Base-by-base conservation (phyloP, 2,888 invertebrate species). In the Conchocele bisecta region DNA sequence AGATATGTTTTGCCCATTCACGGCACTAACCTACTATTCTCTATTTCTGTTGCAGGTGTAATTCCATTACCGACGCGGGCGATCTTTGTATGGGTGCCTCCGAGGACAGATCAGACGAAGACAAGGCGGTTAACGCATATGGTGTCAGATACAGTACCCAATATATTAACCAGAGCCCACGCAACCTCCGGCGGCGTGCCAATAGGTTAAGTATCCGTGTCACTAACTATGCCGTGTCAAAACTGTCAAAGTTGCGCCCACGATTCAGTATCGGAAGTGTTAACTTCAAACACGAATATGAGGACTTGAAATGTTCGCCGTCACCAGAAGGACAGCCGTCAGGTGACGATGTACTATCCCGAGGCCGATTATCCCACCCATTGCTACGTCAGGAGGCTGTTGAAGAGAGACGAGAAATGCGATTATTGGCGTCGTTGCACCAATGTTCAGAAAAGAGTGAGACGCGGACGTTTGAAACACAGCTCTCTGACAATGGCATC, bases 11-110 rank as follows among this genome's bases (percentile, higher is more conserved):
- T n/a, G n/a, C n/a, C n/a, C n/a, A n/a, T n/a, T n/a, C n/a, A n/a
- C n/a, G n/a, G n/a, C n/a, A n/a, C n/a, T n/a, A n/a, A n/a, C n/a
- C n/a, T n/a, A n/a, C n/a, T 13, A 5, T 51, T 37, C 31, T 15
- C 28, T 57, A 41, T 24, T 33, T 65, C 6, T 20, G 41, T 69
- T 71, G 13, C 69, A 86, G 86, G 29, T 78, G 77, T 39, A 74
- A 70, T 58, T 84, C 83, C 6, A 83, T 83, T 58, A 82, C 84
- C 3, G 86, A 86, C 51, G 84, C 56, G 56, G 83, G 58, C 20
- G 83, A 82, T 6, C 69, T 83, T 11, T 81, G 77, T 35, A 79
- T 71, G 54, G 81, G 76, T 0, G 33, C 71, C 9, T 72, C 68
- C 1, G 78, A 80, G 7, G 85, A 82, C 24, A 73, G 48, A n/a